These are phyloP conservation scores for Microctonus aethiopoides DNA, from an alignment of 2,888 invertebrate genomes.

Conservation along the genomic window DNA sequence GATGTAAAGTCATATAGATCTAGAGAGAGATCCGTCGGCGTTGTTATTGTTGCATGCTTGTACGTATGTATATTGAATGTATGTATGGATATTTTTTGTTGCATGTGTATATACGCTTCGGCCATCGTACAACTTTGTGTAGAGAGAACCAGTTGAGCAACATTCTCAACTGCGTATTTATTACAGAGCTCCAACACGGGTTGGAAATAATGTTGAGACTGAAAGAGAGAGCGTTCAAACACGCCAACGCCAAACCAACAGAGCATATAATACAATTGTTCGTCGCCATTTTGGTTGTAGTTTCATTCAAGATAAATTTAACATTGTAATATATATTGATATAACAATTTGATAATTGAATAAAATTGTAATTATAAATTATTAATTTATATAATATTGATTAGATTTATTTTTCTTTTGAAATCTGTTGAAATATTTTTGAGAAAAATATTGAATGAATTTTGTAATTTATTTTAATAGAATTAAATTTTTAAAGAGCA, in stretches of 20 bases:
- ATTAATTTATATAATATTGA: neutral
- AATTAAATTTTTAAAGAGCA: too few species aligned
- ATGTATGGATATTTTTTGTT: neutral
- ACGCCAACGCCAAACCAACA: constrained; percentile 8
- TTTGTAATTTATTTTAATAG: too few species aligned
- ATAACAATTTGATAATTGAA: too few species aligned
- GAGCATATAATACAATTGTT: neutral
- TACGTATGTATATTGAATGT: too few species aligned
- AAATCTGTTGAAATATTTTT: too few species aligned
- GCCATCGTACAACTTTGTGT: constrained; percentile 13
- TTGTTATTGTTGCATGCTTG: too few species aligned
- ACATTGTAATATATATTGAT: constrained; percentile 31
- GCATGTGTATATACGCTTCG: constrained; percentile 15
- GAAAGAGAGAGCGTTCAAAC: constrained; percentile 6
- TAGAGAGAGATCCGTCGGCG: too few species aligned
- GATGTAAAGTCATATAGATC: neutral
- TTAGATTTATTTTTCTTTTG: neutral
- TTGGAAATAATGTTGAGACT: neutral
- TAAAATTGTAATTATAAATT: too few species aligned
- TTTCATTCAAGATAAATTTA: neutral
- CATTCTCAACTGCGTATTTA: constrained; percentile 49
- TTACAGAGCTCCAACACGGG: neutral
- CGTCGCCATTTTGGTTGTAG: constrained; percentile 9
- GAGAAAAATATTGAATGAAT: too few species aligned
- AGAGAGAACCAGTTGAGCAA: constrained; percentile 52